phyloP scores from a whole-genome alignment of 2,797 vertebrate species.

The Hippocampus kuda region DNA sequence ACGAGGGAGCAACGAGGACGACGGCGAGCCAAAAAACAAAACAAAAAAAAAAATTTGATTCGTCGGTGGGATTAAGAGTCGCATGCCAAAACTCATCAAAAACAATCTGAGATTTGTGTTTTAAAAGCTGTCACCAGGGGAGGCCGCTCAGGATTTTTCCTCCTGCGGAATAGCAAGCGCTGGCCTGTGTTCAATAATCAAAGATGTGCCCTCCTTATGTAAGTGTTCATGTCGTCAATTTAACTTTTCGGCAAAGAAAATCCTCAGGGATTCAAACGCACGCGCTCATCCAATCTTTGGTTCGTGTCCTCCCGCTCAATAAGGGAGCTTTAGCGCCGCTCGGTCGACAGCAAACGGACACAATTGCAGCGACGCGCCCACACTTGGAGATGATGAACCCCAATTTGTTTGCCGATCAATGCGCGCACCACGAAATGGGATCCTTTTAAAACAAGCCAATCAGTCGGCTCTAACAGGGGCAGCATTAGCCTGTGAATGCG shows the following conservation, averaged over 20 bases:
- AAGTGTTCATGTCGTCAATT: conserved; percentile 31
- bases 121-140: conserved; percentile 24
- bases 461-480: conserved; percentile 33
- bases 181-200: conserved; percentile 25
- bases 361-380: conserved; percentile 30
- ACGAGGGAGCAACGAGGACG: conserved; percentile 22
- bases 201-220: conserved; percentile 13
- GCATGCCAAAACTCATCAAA: conserved; percentile 37
- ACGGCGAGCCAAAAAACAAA: conserved; percentile 7
- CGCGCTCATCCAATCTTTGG: conserved; percentile 21
- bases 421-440: conserved; percentile 20
- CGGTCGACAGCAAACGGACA: conserved; percentile 19
- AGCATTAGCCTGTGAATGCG: conserved; percentile 21
- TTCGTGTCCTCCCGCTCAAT: conserved; percentile 25
- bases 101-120: conserved; percentile 28
- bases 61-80: conserved; percentile 30
- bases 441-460: conserved; percentile 40
- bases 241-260: conserved; percentile 16
- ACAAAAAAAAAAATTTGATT: conserved; percentile 19
- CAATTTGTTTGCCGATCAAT: conserved; percentile 37
- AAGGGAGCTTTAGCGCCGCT: conserved; percentile 28
- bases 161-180: conserved; percentile 15
- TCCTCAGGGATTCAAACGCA: conserved; percentile 21
- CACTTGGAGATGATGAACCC: conserved; percentile 39
- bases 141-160: conserved; percentile 9